These are phyloP conservation scores for Chelon labrosus DNA, from an alignment of 2,797 vertebrate genomes.

Conservation along the genomic window DNA sequence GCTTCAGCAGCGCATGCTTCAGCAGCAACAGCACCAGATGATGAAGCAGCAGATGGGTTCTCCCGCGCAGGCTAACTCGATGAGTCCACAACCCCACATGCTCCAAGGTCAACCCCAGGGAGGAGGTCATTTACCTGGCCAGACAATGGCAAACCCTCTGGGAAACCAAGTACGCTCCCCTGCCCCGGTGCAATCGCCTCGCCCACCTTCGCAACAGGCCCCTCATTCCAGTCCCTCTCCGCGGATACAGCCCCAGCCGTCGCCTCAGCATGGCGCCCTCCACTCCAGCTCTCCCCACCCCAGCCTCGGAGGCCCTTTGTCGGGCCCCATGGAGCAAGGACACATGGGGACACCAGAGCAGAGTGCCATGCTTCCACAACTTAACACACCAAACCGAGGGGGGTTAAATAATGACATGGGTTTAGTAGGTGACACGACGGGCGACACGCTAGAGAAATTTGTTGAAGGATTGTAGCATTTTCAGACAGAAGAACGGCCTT, in stretches of 20 bases:
- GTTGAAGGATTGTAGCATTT: constrained; percentile 99
- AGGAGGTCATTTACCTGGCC: constrained; percentile 89
- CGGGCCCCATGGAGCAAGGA: constrained; percentile 94
- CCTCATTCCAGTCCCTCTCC: constrained; percentile 99
- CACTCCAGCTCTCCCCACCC: constrained; percentile 97
- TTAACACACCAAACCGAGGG: constrained; percentile 92
- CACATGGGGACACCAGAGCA: constrained; percentile 95
- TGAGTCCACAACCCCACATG: constrained; percentile 98
- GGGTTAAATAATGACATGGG: constrained; percentile 92
- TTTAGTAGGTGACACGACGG: constrained; percentile 94
- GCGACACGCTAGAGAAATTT: constrained; percentile 98
- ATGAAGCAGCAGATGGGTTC: constrained; percentile 95
- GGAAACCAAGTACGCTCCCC: constrained; percentile 97
- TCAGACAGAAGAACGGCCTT: constrained; percentile 74
- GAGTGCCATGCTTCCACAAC: constrained; percentile 98
- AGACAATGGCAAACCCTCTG: constrained; percentile 91
- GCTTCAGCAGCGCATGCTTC: constrained; percentile 86
- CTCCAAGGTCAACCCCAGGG: constrained; percentile 92
- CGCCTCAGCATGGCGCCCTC: constrained; percentile 91
- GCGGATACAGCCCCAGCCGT: constrained; percentile 95
- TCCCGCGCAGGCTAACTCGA: constrained; percentile 91
- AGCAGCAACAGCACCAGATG: constrained; percentile 87
- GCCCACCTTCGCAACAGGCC: constrained; percentile 94
- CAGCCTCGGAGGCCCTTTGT: constrained; percentile 92
- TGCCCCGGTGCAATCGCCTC: constrained; percentile 95